phyloP scores from a whole-genome alignment of 2,113 vertebrate species.

The Oenanthe melanoleuca region DNA sequence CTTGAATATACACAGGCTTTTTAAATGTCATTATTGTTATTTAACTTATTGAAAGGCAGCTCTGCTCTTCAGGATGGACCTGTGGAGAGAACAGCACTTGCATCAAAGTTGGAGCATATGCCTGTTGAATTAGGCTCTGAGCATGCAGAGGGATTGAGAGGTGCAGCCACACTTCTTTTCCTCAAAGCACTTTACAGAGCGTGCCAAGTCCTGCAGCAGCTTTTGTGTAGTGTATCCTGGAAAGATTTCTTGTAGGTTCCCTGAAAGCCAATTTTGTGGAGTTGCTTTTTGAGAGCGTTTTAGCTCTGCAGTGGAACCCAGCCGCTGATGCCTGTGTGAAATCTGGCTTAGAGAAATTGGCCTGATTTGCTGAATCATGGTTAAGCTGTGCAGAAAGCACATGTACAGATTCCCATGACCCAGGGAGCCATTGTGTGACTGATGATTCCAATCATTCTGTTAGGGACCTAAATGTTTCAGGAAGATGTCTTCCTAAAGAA shows the following conservation, averaged over 20 bases:
- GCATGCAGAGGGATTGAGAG: not conserved
- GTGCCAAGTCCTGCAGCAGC: not conserved
- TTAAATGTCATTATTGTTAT: not conserved
- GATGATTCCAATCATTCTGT: not conserved
- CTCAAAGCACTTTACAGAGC: not conserved
- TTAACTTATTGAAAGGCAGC: not conserved
- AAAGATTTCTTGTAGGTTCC: not conserved
- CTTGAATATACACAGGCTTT: not conserved
- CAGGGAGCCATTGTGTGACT: not conserved
- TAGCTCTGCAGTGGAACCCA: not conserved
- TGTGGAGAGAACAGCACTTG: not conserved
- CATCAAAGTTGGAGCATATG: not conserved
- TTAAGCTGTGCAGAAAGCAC: not conserved
- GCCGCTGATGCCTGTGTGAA: rapidly evolving
- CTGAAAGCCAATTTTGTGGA: not conserved
- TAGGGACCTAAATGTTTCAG: not conserved
- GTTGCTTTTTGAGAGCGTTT: not conserved
- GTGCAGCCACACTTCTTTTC: not conserved
- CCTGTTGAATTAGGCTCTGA: not conserved
- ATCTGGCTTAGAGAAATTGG: not conserved
- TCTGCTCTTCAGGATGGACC: not conserved
- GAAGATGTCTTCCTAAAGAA: not conserved
- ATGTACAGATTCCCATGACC: not conserved
- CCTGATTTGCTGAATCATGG: not conserved
- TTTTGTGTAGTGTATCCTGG: not conserved